Conservation (phyloP, 2,797 vertebrate species). For the Gobio occitaniae region DNA sequence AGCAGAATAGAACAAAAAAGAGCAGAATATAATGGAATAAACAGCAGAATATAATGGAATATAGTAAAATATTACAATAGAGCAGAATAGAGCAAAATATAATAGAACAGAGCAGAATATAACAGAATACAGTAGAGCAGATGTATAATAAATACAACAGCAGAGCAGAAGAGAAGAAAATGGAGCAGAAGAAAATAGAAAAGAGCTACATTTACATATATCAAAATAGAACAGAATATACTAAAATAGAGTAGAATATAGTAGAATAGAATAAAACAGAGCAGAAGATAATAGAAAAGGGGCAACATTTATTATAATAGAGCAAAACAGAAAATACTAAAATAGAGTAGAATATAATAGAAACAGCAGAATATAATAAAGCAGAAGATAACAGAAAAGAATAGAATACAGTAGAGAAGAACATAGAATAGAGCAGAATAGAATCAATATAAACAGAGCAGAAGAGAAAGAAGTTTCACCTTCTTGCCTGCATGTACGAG, state of each 20-base stretch:
- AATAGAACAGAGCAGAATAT: background rate
- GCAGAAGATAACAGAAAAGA: no score
- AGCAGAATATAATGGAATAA: no score
- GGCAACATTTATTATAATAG: no score
- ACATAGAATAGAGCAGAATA: background rate
- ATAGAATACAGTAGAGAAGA: background rate
- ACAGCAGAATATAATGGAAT: no score
- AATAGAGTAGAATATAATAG: background rate
- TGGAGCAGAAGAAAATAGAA: background rate
- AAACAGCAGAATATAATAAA: background rate
- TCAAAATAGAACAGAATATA: background rate
- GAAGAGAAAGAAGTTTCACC: slow-evolving; percentile 68
- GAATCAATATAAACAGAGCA: background rate
- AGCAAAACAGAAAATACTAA: background rate
- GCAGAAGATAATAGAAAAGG: background rate
- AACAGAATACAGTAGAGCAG: no score
- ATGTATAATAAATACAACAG: background rate
- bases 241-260: background rate
- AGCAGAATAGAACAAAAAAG: no score
- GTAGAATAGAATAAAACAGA: background rate
- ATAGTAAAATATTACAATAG: background rate
- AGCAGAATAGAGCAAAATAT: background rate
- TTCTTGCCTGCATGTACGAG: slow-evolving; percentile 85
- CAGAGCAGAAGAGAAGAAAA: background rate
- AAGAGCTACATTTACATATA: background rate